Conservation (phyloP, 2,797 vertebrate genomes). For the Manis crassicaudata region DNA sequence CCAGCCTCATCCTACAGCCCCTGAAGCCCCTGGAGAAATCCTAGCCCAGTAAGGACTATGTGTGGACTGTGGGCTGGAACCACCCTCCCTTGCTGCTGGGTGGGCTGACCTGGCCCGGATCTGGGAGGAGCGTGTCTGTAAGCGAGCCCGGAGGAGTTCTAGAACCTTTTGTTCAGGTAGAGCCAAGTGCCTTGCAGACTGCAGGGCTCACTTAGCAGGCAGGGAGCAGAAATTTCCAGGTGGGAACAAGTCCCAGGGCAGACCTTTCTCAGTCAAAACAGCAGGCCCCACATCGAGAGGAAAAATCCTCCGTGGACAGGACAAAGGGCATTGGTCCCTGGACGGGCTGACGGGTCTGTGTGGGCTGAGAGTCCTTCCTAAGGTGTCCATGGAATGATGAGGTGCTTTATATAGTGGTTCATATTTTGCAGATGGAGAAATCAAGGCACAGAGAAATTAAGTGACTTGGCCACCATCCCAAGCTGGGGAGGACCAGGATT, state of each 20-base stretch:
- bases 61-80: fast-evolving
- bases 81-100: fast-evolving
- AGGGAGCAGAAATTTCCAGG: too few relatives aligned
- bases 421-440: slow-evolving; percentile 78
- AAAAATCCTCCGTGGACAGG: fast-evolving
- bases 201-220: too few relatives aligned
- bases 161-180: not conserved
- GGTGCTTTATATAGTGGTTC: not conserved
- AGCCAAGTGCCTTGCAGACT: not conserved
- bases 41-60: not conserved
- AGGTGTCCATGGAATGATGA: fast-evolving
- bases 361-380: not conserved
- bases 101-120: not conserved
- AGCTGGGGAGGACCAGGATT: slow-evolving; percentile 61
- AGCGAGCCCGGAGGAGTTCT: not conserved
- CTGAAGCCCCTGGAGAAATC: not conserved
- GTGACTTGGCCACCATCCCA: slow-evolving; percentile 66
- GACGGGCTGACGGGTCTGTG: not conserved
- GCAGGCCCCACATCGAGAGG: not conserved
- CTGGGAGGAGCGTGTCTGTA: not conserved
- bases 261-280: not conserved
- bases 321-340: fast-evolving
- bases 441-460: slow-evolving; percentile 68
- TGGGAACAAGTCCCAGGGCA: not conserved
- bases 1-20: not conserved